Percentiles rank a stretch among this genome's conserved stretches.
phyloP scores from a whole-genome alignment of 2,113 vertebrate genomes.

The Phylloscopus whistleri region DNA sequence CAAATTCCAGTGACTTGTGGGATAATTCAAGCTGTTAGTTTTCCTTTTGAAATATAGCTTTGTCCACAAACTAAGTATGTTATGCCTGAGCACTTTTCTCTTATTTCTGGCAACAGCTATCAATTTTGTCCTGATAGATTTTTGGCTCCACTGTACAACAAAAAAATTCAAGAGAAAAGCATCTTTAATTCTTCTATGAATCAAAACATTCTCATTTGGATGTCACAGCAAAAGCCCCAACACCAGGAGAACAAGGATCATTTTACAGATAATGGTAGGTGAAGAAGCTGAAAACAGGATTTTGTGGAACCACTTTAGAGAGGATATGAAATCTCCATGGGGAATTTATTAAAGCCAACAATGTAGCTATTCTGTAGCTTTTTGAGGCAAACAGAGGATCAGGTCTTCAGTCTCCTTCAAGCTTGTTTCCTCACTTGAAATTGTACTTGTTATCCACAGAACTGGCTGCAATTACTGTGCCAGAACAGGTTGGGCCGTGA shows the following conservation, averaged over 20 bases:
- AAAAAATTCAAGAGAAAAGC: slow-evolving; percentile 43
- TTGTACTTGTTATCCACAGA: slow-evolving; percentile 21
- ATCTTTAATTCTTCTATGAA: slow-evolving; percentile 58
- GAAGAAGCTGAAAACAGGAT: slow-evolving; percentile 57
- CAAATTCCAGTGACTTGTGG: not conserved
- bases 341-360: slow-evolving; percentile 13
- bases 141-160: slow-evolving; percentile 31
- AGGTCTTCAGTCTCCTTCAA: slow-evolving; percentile 2
- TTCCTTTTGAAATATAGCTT: slow-evolving; percentile 36
- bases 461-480: slow-evolving; percentile 23
- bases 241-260: slow-evolving; percentile 11
- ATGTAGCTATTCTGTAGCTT: not conserved
- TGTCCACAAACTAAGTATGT: slow-evolving; percentile 1
- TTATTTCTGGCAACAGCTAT: slow-evolving; percentile 36
- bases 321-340: not conserved
- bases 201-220: slow-evolving; percentile 46
- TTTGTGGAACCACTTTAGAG: slow-evolving; percentile 46
- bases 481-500: not conserved
- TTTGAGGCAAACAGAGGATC: slow-evolving; percentile 13
- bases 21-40: slow-evolving; percentile 7
- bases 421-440: not conserved
- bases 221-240: slow-evolving; percentile 33
- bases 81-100: slow-evolving; percentile 46
- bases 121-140: slow-evolving; percentile 61
- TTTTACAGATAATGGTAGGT: slow-evolving; percentile 43